A percentile compares a stretch with the other conserved stretches of the same genome.
Conservation (phyloP, 2,113 vertebrate genomes). For the Miniopterus natalensis region DNA sequence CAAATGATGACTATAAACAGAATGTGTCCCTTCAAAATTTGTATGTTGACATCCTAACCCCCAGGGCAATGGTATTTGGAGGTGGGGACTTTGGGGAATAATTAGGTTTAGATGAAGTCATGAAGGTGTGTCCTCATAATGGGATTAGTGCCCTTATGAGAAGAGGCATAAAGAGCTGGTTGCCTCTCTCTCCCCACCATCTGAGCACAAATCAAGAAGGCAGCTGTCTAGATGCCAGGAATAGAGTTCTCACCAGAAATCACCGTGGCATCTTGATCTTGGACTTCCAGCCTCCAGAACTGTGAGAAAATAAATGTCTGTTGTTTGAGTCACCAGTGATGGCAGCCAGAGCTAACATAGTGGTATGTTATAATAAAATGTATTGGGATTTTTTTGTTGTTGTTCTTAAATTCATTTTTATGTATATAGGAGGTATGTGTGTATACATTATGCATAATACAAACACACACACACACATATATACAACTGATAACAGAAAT, state of each 20-base stretch:
- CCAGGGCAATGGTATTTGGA: background rate
- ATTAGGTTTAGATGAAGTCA: background rate
- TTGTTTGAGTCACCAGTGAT: background rate
- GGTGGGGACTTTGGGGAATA: background rate
- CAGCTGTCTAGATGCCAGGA: background rate
- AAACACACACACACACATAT: background rate
- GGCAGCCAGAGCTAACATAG: background rate
- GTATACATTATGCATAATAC: background rate
- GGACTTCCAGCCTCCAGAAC: background rate
- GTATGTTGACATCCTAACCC: background rate
- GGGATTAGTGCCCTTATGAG: background rate
- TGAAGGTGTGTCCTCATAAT: background rate
- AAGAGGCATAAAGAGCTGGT: background rate
- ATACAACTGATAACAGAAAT: background rate
- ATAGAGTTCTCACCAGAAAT: too few relatives aligned
- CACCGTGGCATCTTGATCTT: background rate
- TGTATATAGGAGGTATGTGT: background rate
- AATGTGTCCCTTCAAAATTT: background rate
- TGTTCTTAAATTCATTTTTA: background rate
- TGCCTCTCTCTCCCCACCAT: background rate
- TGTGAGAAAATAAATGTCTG: background rate
- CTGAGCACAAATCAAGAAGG: background rate
- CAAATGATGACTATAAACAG: background rate
- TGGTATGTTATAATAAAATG: background rate
- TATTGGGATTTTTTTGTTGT: background rate